phyloP scores from a whole-genome alignment of 2,113 vertebrate genomes.

The Pimephales promelas region DNA sequence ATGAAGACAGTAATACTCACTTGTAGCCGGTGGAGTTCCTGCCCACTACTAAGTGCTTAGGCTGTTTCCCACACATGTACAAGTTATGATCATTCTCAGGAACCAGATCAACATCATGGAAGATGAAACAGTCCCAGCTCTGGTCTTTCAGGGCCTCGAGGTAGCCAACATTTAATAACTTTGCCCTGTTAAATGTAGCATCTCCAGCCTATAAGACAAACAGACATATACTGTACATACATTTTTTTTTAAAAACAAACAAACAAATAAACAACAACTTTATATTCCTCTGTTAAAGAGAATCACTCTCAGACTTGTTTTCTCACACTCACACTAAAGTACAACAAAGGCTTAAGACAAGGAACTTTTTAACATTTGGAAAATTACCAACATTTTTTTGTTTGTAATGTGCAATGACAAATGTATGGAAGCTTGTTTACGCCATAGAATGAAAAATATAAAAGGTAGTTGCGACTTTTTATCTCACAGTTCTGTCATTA shows the following conservation, averaged over 20 bases:
- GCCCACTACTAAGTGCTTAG: slow-evolving; percentile 95
- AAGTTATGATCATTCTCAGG: slow-evolving; percentile 94
- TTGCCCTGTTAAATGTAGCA: slow-evolving; percentile 92
- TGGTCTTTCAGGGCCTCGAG: slow-evolving; percentile 91
- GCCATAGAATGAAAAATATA: no score
- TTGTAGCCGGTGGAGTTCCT: slow-evolving; percentile 94
- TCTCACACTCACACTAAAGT: no score
- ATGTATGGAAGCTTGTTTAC: no score
- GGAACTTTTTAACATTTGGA: no score
- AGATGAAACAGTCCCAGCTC: slow-evolving; percentile 93
- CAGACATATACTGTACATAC: slow-evolving; percentile 13
- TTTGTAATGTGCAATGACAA: no score
- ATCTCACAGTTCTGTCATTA: no score
- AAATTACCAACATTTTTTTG: no score
- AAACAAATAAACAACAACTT: neutral
- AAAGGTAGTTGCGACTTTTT: no score
- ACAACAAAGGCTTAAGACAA: no score
- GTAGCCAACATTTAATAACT: slow-evolving; percentile 93
- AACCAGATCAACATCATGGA: slow-evolving; percentile 95
- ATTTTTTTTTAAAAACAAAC: no score
- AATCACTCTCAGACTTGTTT: no score
- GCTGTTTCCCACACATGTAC: slow-evolving; percentile 87
- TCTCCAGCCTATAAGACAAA: slow-evolving; percentile 79
- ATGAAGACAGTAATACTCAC: slow-evolving; percentile 71
- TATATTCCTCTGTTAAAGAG: neutral